Evolutionary conservation across 2,888 invertebrate species (phyloP), one percentile per base, ranked within the genome.

Genomic region (Orchestes rusci): DNA sequence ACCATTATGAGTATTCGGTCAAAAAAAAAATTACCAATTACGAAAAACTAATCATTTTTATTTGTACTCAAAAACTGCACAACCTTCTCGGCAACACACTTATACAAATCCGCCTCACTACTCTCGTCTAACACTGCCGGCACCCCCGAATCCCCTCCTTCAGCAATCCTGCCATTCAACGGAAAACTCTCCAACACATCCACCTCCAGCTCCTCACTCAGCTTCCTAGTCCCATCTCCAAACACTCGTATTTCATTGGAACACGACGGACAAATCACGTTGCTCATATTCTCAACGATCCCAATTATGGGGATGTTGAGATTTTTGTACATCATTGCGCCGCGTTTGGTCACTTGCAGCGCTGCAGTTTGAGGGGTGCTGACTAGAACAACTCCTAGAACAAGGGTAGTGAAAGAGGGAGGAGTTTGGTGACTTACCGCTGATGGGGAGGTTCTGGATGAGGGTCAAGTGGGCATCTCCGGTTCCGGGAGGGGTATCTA

Each of bases 401-500:
- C n/a, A n/a, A n/a, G n/a, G n/a, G n/a, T n/a, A n/a, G n/a, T n/a
- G n/a, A n/a, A n/a, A n/a, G n/a, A n/a, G n/a, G n/a, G n/a, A n/a
- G n/a, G n/a, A n/a, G n/a, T n/a, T n/a, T n/a, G n/a, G n/a, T 17
- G 10, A 17, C 12, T 49, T 62, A 77, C 89, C 94, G 60, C 83
- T 73, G 33, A 95, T 78, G 2, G 89, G 88, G 35, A 93, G 71
- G 68, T 87, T 91, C 68, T 96, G 96, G 30, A 88, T 77, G 1
- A 96, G 74, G 0, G 94, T 92, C 2, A 96, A 72, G 64, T 94
- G 93, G 1, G 92, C 89, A 68, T 96, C 96, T 0, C 96, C 96
- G 0, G 96, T 96, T 20, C 96, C 96, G 0, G 96, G 96, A 2
- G 96, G 96, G 56, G 95, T 94, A 69, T 96, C 96, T 1, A 96